Conservation (phyloP, 2,888 invertebrate species). For the Candidula unifasciata region DNA sequence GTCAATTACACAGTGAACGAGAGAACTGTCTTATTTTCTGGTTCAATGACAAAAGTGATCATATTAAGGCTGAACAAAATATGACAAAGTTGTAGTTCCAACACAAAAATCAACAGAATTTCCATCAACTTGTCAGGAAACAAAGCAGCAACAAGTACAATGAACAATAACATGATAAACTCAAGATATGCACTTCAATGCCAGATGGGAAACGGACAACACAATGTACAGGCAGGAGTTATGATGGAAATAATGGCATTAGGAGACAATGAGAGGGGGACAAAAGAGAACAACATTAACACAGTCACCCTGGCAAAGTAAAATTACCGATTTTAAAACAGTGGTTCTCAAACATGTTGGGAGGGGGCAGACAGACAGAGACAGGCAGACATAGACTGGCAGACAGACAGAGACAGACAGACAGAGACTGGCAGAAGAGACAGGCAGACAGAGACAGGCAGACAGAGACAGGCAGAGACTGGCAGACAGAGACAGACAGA, state of each 20-base stretch:
- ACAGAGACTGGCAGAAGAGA: neutral
- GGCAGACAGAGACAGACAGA: neutral
- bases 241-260: neutral
- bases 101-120: slow-evolving; percentile 2
- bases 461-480: too few species aligned
- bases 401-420: neutral
- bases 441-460: too few species aligned
- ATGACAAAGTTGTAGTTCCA: neutral
- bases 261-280: neutral
- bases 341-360: neutral
- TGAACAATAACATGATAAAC: slow-evolving; percentile 10
- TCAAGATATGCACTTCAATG: neutral
- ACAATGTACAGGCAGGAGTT: neutral
- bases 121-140: slow-evolving; percentile 11
- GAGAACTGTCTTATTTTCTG: slow-evolving; percentile 6
- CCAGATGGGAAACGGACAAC: neutral
- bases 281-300: neutral
- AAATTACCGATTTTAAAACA: neutral
- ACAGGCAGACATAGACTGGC: too few species aligned
- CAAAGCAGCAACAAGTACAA: slow-evolving; percentile 22
- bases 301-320: neutral
- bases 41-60: slow-evolving; percentile 2
- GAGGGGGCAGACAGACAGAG: neutral
- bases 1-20: neutral
- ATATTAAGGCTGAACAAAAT: slow-evolving; percentile 32